Evolutionary conservation across 1,140 invertebrate species (phyloP), one percentile per base, ranked within the genome.

Genomic region (Diachasma alloeum): DNA sequence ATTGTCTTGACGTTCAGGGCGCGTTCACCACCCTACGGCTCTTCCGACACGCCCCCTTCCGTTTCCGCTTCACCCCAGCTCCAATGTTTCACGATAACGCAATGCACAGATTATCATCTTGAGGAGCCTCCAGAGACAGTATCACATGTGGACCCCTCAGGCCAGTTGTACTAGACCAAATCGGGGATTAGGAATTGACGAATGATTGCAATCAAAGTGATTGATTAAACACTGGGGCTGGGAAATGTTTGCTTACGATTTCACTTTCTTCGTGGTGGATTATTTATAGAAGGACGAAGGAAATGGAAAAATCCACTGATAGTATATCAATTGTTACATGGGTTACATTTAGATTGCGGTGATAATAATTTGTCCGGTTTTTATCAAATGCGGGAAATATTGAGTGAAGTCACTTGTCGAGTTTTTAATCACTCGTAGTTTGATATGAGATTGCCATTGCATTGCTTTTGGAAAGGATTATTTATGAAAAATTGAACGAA

Each of bases 1-100:
- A 77, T 77, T 77, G 76, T 77, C 76, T 77, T 73, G 63, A 56
- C 37, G n/a, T 46, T 42, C 19, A 37, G 66, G 15, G 31, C 71
- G 24, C 19, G 39, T 42, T 37, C n/a, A 39, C n/a, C n/a, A 26
- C 13, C 63, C 31, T 17, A 17, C 48, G 63, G 37, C 71, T 68
- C 72, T 71, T 68, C 31, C 26, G 22, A 26, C 59, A 31, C 36
- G n/a, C 31, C 36, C 15, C 36, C 8, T 31, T 68, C 36, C 36
- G 13, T 68, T 37, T 68, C 31, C 31, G 36, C 31, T 19, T 39
- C 36, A 37, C n/a, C 66, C 26, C 17, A 11, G 22, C 13, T 66
- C 9, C n/a, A 66, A 3, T 39, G 66, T 37, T 68, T 37, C 66
- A 39, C 36, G 66, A 68, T 37, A 68, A 68, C 31, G 66, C 66